phyloP scores from a whole-genome alignment of 1,140 invertebrate genomes.

The Drosophila arizonae region DNA sequence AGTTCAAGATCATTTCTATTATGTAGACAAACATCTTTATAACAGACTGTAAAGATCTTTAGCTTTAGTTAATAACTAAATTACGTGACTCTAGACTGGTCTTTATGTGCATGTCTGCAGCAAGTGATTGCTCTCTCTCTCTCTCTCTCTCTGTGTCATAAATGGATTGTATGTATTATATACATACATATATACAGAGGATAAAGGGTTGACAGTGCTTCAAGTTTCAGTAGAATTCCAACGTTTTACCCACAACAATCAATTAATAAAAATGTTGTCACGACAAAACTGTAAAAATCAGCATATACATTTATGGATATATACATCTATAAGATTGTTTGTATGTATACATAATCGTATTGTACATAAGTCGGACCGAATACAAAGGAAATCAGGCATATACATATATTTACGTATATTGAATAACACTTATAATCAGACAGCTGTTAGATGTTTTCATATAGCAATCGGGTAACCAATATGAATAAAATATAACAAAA shows the following conservation, averaged over 20 bases:
- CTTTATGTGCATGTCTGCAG: neutral
- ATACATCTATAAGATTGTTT: neutral
- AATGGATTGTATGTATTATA: too few species aligned
- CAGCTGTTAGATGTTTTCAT: neutral
- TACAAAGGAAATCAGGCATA: too few species aligned
- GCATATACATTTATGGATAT: neutral
- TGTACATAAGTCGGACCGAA: too few species aligned
- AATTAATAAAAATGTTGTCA: slow-evolving; percentile 12
- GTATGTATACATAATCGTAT: too few species aligned
- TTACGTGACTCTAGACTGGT: neutral
- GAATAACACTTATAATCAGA: neutral
- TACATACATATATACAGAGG: too few species aligned
- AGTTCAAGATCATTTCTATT: too few species aligned
- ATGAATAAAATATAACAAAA: too few species aligned
- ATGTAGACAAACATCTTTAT: neutral
- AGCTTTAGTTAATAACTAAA: neutral
- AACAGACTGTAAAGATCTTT: neutral
- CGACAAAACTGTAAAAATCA: neutral
- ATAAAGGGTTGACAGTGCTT: slow-evolving; percentile 1
- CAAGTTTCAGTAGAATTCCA: neutral
- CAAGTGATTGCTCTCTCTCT: neutral
- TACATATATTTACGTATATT: too few species aligned
- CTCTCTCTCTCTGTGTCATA: too few species aligned
- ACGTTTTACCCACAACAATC: neutral
- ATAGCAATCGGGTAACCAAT: too few species aligned